Base-by-base conservation (phyloP, 1,140 invertebrate species). In the Lepidurus arcticus region DNA sequence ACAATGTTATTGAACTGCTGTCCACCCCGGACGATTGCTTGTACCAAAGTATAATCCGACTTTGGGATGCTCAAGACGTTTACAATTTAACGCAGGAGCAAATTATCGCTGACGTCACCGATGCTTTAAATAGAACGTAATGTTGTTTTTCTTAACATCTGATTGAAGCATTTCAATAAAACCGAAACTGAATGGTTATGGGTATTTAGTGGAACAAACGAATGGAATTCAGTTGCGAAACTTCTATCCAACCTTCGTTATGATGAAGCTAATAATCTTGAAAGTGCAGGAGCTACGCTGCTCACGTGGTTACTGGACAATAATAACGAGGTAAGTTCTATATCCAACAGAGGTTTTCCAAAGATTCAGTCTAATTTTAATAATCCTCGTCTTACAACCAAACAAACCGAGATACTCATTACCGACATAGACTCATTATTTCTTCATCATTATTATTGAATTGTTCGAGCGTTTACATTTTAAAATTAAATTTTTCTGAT, bases 281-380 rank as follows among this genome's bases (percentile, higher is more conserved):
- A 81, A 16, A 79, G 84, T 11, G 85, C 84, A 0, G 83, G 83
- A 21, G 85, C 85, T n/a, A 86, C 85, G 0, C 82, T 86, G 43
- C 9, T 86, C 11, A 83, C 84, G 76, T 87, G 84, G 84, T 83
- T 86, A 79, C 80, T 86, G 73, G 85, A 85, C 78, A 85, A 85
- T 44, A 73, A 76, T 43, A 75, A 74, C 73, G 13, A 79, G 53
- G 79, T 79, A 79, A 42, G 73, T 11, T 53, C 7, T n/a, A 10
- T n/a, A 44, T 53, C 45, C 26, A 74, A 26, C 44, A 44, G 24
- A 73, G 34, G 16, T 34, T 24, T 73, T 16, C 8, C 3, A 73
- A 73, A 73, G 34, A 16, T 1, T 73, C 34, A 34, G 34, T 34
- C 34, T 34, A 34, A 34, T 4, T 34, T 34, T 34, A 34, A 34